Percentiles rank a stretch among this genome's conserved stretches.
phyloP scores from a whole-genome alignment of 2,888 invertebrate species.

The Macrosiphum euphorbiae region DNA sequence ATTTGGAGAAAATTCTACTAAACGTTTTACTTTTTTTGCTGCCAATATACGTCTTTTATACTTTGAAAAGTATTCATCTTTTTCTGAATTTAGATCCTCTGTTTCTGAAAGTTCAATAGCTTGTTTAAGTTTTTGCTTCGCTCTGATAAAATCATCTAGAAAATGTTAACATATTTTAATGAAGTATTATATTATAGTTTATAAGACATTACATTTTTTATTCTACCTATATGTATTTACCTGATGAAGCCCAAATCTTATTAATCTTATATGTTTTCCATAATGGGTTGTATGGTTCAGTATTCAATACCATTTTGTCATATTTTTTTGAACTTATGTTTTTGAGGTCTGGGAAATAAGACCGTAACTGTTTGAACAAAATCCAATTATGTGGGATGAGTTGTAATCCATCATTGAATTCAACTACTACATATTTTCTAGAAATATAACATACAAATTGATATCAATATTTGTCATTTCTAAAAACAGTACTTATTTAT shows the following conservation, averaged over 20 bases:
- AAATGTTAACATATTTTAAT: neutral
- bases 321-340: neutral
- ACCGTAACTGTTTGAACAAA: neutral
- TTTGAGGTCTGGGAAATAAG: neutral
- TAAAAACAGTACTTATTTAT: neutral
- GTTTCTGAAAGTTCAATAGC: constrained; percentile 18
- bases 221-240: neutral
- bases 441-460: neutral
- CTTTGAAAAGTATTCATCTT: constrained; percentile 15
- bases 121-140: constrained; percentile 15
- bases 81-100: neutral
- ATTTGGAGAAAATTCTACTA: neutral
- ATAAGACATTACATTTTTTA: neutral
- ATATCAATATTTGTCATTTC: neutral
- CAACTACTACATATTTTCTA: neutral
- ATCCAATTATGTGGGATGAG: neutral
- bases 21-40: neutral
- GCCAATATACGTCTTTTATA: neutral
- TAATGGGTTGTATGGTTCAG: neutral
- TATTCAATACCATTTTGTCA: neutral
- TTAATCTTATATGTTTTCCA: neutral
- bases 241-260: neutral
- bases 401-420: neutral
- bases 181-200: neutral
- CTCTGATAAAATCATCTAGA: constrained; percentile 14